These are phyloP conservation scores for Euzophera pinguis DNA, from an alignment of 2,888 invertebrate species.

Conservation along the genomic window DNA sequence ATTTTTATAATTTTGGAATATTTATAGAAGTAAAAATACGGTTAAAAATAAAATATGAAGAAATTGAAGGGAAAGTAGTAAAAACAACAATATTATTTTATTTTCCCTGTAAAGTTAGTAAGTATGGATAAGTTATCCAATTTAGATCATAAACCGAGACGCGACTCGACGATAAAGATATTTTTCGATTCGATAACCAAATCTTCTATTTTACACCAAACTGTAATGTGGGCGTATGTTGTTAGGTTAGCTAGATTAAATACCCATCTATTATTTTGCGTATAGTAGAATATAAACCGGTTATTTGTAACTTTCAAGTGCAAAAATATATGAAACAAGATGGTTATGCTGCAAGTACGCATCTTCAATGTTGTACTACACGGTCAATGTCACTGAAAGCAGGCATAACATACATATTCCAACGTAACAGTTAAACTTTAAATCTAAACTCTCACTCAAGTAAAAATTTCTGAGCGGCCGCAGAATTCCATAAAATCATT, in stretches of 20 bases:
- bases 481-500: slow-evolving; percentile 76
- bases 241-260: slow-evolving; percentile 21
- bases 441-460: slow-evolving; percentile 44
- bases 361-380: background rate
- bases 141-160: too few species aligned
- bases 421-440: slow-evolving; percentile 24
- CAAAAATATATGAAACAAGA: background rate
- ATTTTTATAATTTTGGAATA: too few species aligned
- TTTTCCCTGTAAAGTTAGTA: too few species aligned
- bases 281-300: slow-evolving; percentile 15
- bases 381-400: background rate
- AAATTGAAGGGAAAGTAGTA: too few species aligned
- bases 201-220: background rate
- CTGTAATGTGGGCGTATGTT: slow-evolving; percentile 18
- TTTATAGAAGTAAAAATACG: too few species aligned
- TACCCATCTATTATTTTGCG: slow-evolving; percentile 19
- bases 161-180: too few species aligned
- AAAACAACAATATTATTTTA: too few species aligned
- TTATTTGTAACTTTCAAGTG: slow-evolving; percentile 20
- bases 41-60: too few species aligned
- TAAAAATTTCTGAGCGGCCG: slow-evolving; percentile 52
- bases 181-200: background rate
- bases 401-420: background rate
- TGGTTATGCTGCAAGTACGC: too few species aligned
- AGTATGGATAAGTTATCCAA: too few species aligned